A percentile compares a stretch with the other conserved stretches of the same genome.
Conservation (phyloP, 2,888 invertebrate species). For the Drosophila seclusa region DNA sequence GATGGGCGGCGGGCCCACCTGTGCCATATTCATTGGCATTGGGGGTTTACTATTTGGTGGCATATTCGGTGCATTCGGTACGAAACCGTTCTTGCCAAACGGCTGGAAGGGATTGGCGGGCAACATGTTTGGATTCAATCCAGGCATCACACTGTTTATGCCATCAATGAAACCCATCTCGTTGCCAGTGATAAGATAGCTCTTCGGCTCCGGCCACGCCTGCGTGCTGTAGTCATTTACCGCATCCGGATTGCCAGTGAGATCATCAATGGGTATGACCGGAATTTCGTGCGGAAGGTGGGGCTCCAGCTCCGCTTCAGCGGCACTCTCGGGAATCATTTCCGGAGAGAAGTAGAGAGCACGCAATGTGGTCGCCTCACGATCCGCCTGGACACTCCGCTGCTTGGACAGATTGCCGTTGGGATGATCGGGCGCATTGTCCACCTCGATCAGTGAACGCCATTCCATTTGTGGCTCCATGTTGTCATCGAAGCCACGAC, state of each 20-base stretch:
- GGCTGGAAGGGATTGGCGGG: constrained; percentile 77
- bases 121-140: constrained; percentile 50
- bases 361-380: constrained; percentile 93
- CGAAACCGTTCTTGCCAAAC: constrained; percentile 61
- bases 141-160: constrained; percentile 34
- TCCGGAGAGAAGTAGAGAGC: constrained; percentile 92
- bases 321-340: constrained; percentile 94
- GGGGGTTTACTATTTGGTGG: constrained; percentile 32
- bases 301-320: constrained; percentile 94
- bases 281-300: constrained; percentile 91
- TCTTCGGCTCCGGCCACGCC: constrained; percentile 94
- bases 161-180: constrained; percentile 59
- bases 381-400: constrained; percentile 93
- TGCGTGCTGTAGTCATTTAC: constrained; percentile 91
- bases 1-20: constrained; percentile 56
- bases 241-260: constrained; percentile 92
- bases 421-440: constrained; percentile 88
- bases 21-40: constrained; percentile 47
- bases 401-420: constrained; percentile 93
- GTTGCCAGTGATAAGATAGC: constrained; percentile 71
- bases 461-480: constrained; percentile 94
- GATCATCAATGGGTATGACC: constrained; percentile 94
- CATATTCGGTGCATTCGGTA: constrained; percentile 44
- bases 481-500: constrained; percentile 91
- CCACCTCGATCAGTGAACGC: constrained; percentile 89